A percentile compares a stretch with the other conserved stretches of the same genome.
phyloP scores from a whole-genome alignment of 2,888 invertebrate species.

The Nebria salina region DNA sequence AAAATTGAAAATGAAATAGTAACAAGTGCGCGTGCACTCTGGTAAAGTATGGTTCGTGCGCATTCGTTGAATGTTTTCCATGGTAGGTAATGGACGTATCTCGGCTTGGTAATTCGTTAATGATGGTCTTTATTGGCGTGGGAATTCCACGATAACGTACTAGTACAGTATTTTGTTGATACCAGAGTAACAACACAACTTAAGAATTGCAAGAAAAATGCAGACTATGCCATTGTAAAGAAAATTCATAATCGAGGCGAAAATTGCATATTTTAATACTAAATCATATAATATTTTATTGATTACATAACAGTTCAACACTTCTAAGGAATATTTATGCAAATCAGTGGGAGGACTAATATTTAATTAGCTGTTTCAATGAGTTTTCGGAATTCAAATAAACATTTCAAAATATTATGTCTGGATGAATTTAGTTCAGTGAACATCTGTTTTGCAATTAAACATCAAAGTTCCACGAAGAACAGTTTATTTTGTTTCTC shows the following conservation, averaged over 20 bases:
- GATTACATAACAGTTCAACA: neutral
- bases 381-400: neutral
- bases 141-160: constrained; percentile 24
- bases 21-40: neutral
- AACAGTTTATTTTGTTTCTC: too few species aligned
- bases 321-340: neutral
- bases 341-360: neutral
- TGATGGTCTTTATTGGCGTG: constrained; percentile 22
- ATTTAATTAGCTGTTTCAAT: neutral
- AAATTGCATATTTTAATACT: neutral
- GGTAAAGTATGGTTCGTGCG: neutral
- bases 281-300: neutral
- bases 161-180: neutral
- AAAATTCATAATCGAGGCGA: neutral
- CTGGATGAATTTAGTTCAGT: neutral
- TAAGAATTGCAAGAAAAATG: neutral
- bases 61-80: constrained; percentile 2
- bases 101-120: constrained; percentile 14
- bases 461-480: neutral
- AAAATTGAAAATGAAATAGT: neutral
- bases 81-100: constrained; percentile 9
- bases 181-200: neutral
- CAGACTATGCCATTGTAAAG: neutral
- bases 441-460: neutral
- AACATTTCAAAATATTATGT: neutral